Evolutionary conservation across 2,113 vertebrate species (phyloP).

Genomic region (Nyctibius bracteatus): DNA sequence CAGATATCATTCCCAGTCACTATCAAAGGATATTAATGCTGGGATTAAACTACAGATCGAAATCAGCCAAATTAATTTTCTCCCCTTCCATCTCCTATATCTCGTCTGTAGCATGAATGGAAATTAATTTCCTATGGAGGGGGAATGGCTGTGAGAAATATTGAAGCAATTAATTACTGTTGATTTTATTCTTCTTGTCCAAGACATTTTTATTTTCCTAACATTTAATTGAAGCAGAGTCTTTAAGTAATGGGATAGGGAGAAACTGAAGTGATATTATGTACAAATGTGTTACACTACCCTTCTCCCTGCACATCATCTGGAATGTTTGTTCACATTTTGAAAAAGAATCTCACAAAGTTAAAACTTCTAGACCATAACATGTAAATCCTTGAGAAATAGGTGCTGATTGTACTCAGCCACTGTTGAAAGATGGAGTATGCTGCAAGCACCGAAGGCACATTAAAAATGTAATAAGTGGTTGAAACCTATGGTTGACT

Average conservation of each 20-base stretch:
- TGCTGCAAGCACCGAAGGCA: background rate
- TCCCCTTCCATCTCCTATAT: background rate
- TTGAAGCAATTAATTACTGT: constrained; percentile 40
- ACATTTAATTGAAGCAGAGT: background rate
- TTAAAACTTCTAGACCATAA: background rate
- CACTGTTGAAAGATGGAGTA: background rate
- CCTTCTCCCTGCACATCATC: background rate
- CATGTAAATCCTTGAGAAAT: background rate
- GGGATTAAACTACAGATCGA: constrained; percentile 22
- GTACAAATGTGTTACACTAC: background rate
- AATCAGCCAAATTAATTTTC: constrained; percentile 58
- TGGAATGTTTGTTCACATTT: background rate
- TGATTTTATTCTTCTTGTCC: constrained; percentile 21
- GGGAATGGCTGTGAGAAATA: background rate
- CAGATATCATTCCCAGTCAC: constrained; percentile 1
- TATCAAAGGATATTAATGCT: constrained; percentile 13
- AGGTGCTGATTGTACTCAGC: background rate
- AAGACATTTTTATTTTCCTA: constrained; percentile 22
- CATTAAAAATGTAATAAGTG: background rate
- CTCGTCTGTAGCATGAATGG: constrained; percentile 15
- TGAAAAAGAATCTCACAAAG: background rate
- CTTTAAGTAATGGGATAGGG: background rate
- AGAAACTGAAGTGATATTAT: background rate
- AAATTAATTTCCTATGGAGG: constrained; percentile 55
- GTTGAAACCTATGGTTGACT: background rate